phyloP scores from a whole-genome alignment of 2,113 vertebrate species.

The Sminthopsis crassicaudata region DNA sequence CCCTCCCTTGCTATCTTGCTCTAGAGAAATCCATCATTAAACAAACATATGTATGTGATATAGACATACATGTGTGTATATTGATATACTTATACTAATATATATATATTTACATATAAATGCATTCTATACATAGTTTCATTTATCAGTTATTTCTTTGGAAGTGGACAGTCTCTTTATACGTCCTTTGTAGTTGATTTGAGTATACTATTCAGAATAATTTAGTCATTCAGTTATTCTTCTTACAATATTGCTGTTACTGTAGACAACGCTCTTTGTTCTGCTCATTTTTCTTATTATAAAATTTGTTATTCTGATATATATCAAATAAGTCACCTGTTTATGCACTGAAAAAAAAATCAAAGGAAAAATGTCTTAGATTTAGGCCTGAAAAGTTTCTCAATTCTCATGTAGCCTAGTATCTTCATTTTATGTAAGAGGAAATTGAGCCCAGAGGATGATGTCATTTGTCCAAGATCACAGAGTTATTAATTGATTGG shows the following conservation, averaged over 20 bases:
- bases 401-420: not conserved
- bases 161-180: too few relatives aligned
- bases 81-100: not conserved
- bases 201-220: too few relatives aligned
- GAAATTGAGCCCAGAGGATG: not conserved
- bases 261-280: not conserved
- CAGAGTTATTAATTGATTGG: not conserved
- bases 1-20: too few relatives aligned
- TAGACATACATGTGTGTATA: too few relatives aligned
- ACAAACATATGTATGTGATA: not conserved
- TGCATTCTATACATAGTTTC: not conserved
- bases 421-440: not conserved
- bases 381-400: not conserved
- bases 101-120: not conserved
- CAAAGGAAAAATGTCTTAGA: not conserved
- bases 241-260: not conserved
- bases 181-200: too few relatives aligned
- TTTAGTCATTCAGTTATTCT: not conserved
- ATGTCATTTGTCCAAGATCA: not conserved
- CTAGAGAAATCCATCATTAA: not conserved
- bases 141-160: too few relatives aligned
- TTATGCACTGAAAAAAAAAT: not conserved
- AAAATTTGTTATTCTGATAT: not conserved
- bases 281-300: not conserved
- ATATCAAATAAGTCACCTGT: slow-evolving; percentile 5